Base-by-base conservation (phyloP, 2,797 vertebrate genomes). In the Serranus cabrilla region DNA sequence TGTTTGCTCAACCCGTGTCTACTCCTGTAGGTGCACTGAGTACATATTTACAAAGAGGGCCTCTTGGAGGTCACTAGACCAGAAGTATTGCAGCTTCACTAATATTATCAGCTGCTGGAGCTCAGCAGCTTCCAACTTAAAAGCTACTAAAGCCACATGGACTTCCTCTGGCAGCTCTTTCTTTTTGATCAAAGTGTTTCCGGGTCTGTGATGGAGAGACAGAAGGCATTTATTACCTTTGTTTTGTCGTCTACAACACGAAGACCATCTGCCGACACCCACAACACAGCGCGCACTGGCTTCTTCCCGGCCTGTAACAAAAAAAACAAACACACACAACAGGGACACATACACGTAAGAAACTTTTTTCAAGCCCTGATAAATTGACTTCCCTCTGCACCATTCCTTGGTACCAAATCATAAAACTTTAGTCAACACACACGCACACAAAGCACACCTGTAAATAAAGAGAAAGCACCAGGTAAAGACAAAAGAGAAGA, bases 181-280 rank as follows among this genome's bases (percentile, higher is more conserved):
- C 31, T 45, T 51, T 78, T 61, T 62, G 21, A 84, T 82, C 18
- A 13, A 52, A 57, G 47, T 18, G 16, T 47, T 58, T 64, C 20
- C 0, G 2, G 71, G 27, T 13, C 63, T 25, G 39, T 18, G 6
- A 47, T 20, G 12, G 20, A 40, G 11, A 27, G 11, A 37, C 66
- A 3, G 40, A 34, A 64, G 49, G 40, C 45, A 65, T 14, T 58
- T 6, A 21, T 96, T 95, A 99, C 98, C 98, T 99, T 99, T 71
- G 98, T 99, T 95, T 98, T 99, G 91, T 99, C 98, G 78, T 99
- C 98, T 85, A 99, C 98, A 18, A 99, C 98, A 68, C 98, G 93
- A 59, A 99, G 97, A 85, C 98, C 98, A 76, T 99, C 98, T 25
- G 98, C 98, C 0, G 98, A 99, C 66, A 99, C 98, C 98, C 97